Percentiles rank a stretch among this genome's conserved stretches.
phyloP scores from a whole-genome alignment of 2,797 vertebrate species.

The Lacerta viridis region DNA sequence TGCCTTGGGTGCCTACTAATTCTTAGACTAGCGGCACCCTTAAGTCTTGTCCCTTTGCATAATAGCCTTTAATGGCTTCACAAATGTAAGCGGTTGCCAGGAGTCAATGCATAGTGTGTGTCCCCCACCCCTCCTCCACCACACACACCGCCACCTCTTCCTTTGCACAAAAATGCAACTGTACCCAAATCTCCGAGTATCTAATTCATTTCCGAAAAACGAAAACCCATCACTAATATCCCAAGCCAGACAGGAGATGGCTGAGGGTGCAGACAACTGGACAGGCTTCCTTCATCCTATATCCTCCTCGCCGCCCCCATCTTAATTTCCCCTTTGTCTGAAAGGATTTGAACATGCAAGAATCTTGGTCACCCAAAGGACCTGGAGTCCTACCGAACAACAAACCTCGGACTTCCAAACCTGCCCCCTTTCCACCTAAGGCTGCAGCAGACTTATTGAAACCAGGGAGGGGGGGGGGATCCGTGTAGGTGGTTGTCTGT shows the following conservation, averaged over 20 bases:
- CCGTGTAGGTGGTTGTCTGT: conserved; percentile 82
- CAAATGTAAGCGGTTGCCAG: conserved; percentile 10
- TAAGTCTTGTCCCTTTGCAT: conserved; percentile 3
- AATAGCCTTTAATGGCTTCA: background rate
- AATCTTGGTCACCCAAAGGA: conserved; percentile 28
- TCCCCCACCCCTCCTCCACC: background rate
- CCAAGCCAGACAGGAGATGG: background rate
- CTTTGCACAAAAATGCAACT: background rate
- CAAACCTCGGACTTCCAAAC: conserved; percentile 64
- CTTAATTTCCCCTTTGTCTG: conserved; percentile 76
- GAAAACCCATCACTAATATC: background rate
- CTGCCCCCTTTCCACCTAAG: conserved; percentile 54
- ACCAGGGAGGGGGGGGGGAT: conserved; percentile 66
- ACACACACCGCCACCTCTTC: background rate
- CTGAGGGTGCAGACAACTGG: background rate
- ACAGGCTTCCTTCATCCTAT: background rate
- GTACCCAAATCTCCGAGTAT: background rate
- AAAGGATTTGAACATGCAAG: conserved; percentile 43
- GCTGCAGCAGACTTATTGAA: conserved; percentile 70
- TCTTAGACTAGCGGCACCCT: conserved; percentile 32
- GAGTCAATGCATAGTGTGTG: background rate
- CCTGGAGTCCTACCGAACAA: conserved; percentile 41
- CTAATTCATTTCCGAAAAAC: background rate
- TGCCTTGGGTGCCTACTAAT: conserved; percentile 46
- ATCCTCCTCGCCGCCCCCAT: conserved; percentile 43